Percentiles rank a stretch among this genome's conserved stretches.
These are phyloP conservation scores for Monoplex corrugatus DNA, from an alignment of 2,888 invertebrate species.

Conservation along the genomic window DNA sequence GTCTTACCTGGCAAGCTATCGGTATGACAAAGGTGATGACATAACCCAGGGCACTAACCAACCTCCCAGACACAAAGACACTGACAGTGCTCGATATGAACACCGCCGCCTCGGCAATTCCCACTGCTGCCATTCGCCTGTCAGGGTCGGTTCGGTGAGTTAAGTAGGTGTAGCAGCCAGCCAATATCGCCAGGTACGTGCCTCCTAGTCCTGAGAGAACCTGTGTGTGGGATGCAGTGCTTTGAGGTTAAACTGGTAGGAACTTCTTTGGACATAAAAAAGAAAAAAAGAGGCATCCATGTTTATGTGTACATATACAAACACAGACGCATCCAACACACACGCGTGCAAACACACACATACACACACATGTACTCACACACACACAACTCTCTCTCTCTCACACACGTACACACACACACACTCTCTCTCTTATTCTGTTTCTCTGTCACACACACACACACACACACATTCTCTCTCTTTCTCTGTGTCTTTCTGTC, in stretches of 20 bases:
- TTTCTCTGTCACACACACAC: neutral
- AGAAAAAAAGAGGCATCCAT: neutral
- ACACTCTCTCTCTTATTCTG: no score
- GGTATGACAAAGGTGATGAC: conserved; percentile 77
- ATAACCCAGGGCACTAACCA: conserved; percentile 83
- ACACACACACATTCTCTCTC: neutral
- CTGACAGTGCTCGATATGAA: conserved; percentile 92
- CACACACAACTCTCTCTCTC: no score
- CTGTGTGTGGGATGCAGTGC: neutral
- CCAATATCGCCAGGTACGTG: conserved; percentile 81
- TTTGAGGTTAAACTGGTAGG: neutral
- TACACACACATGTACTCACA: neutral
- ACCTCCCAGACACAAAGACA: conserved; percentile 90
- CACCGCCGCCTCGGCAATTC: conserved; percentile 91
- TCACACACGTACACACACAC: no score
- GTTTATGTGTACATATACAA: neutral
- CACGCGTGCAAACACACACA: conserved; percentile 5
- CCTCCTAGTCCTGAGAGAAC: conserved; percentile 81
- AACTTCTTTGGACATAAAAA: neutral
- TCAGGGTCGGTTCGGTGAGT: conserved; percentile 88
- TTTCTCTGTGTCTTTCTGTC: no score
- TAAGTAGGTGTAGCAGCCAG: conserved; percentile 87
- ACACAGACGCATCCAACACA: conserved; percentile 25
- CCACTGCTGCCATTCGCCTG: conserved; percentile 88
- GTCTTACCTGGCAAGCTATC: conserved; percentile 51